Percentiles rank a stretch among this genome's conserved stretches.
phyloP scores from a whole-genome alignment of 1,140 invertebrate species.

The Pseudobourletiella spinata region DNA sequence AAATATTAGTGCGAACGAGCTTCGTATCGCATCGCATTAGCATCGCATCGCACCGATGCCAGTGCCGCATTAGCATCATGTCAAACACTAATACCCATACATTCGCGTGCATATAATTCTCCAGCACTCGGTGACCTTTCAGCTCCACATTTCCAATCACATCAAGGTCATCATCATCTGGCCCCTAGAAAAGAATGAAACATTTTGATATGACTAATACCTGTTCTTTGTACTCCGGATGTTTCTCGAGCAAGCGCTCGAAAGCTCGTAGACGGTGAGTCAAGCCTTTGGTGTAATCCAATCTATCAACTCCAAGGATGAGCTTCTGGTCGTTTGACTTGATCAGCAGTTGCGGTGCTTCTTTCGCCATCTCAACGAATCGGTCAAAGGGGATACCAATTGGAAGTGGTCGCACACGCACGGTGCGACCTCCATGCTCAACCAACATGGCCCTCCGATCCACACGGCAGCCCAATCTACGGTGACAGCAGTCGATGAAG shows the following conservation, averaged over 20 bases:
- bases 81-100: no score
- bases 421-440: conserved; percentile 73
- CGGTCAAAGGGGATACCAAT: conserved; percentile 81
- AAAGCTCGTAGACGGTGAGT: conserved; percentile 75
- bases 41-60: no score
- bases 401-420: conserved; percentile 68
- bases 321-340: conserved; percentile 59
- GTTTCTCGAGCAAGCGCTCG: conserved; percentile 69
- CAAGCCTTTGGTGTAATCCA: conserved; percentile 86
- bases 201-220: no score
- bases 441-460: conserved; percentile 77
- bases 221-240: conserved; percentile 76
- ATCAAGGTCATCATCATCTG: no score
- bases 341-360: conserved; percentile 57
- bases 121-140: no score
- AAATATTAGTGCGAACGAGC: no score
- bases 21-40: no score
- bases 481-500: conserved; percentile 83
- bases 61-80: no score
- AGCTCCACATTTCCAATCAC: no score
- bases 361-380: conserved; percentile 70
- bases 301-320: conserved; percentile 72
- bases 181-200: no score
- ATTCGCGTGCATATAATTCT: no score
- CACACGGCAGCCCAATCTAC: conserved; percentile 74